Evolutionary conservation across 2,888 invertebrate genomes (phyloP).

Genomic region (Atrina japonica): DNA sequence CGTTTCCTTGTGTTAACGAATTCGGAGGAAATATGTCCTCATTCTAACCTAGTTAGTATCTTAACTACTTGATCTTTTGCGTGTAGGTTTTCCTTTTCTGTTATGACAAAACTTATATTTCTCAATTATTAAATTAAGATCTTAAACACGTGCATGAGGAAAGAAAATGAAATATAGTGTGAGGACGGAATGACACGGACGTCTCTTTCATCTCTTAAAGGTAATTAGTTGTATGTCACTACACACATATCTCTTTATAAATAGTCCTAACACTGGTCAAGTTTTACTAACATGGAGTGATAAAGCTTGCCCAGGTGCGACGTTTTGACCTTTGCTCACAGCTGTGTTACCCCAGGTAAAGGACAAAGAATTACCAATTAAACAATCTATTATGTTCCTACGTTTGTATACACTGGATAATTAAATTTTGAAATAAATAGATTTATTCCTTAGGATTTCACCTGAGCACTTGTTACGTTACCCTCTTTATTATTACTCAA

Average conservation of each 20-base stretch:
- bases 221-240: no score
- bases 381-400: slow-evolving; percentile 7
- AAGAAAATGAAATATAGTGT: no score
- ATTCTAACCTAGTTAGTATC: neutral
- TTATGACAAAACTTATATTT: no score
- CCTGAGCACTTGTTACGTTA: neutral
- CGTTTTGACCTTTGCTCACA: slow-evolving; percentile 6
- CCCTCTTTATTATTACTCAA: neutral
- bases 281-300: neutral
- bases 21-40: slow-evolving; percentile 1
- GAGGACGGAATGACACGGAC: no score
- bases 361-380: slow-evolving; percentile 2
- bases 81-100: no score
- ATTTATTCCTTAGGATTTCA: neutral
- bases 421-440: slow-evolving; percentile 4
- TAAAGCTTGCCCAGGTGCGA: slow-evolving; percentile 6
- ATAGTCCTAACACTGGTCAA: no score
- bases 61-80: no score
- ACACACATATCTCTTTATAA: no score
- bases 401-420: slow-evolving; percentile 11
- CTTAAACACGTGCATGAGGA: no score
- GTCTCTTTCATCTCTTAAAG: no score
- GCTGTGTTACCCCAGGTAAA: neutral
- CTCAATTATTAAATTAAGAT: no score
- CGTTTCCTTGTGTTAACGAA: slow-evolving; percentile 7